Evolutionary conservation across 2,113 vertebrate species (phyloP).

Genomic region (Oncorhynchus nerka): DNA sequence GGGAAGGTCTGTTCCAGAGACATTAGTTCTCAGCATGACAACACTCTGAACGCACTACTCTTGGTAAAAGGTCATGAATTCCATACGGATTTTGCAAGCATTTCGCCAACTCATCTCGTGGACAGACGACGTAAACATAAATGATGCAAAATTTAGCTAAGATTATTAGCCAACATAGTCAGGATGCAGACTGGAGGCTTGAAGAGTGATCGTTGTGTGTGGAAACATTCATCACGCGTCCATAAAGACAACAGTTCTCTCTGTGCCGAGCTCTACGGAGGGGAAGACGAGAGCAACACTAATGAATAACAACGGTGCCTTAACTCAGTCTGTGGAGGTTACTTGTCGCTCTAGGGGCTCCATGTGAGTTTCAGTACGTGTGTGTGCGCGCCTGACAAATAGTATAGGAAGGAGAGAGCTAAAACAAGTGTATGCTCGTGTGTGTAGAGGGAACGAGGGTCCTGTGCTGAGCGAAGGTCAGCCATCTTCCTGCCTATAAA

Average conservation of each 20-base stretch:
- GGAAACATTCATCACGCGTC: neutral
- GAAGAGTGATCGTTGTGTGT: neutral
- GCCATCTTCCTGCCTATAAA: neutral
- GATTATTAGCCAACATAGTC: neutral
- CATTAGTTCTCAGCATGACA: neutral
- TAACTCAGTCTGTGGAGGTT: too few relatives aligned
- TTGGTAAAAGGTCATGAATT: neutral
- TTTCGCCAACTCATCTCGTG: too few relatives aligned
- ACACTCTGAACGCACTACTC: neutral
- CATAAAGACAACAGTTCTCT: neutral
- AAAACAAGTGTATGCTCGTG: neutral
- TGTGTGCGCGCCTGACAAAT: neutral
- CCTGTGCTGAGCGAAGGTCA: neutral
- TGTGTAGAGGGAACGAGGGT: neutral
- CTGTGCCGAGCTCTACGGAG: neutral
- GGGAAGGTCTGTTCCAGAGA: neutral
- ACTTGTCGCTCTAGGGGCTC: neutral
- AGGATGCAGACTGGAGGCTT: neutral
- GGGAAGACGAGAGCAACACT: neutral
- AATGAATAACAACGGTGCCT: too few relatives aligned
- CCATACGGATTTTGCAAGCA: too few relatives aligned
- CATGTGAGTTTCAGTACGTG: neutral
- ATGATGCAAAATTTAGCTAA: neutral
- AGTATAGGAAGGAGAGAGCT: neutral
- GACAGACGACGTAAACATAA: neutral